Evolutionary conservation across 2,888 invertebrate species (phyloP).

Genomic region (Zaprionus lineosus): DNA sequence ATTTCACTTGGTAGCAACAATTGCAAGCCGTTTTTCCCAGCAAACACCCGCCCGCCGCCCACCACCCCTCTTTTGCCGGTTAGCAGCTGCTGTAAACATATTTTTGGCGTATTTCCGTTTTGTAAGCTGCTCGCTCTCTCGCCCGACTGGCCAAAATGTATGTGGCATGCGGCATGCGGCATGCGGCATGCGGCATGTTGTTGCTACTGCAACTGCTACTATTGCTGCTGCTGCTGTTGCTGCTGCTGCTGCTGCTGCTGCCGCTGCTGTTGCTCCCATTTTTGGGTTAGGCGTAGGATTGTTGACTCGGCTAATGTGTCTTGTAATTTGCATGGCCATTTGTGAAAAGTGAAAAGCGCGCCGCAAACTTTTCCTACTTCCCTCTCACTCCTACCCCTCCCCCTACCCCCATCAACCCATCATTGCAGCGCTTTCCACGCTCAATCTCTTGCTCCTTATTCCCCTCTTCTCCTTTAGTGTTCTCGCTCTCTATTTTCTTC

Average conservation of each 20-base stretch:
- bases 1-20: constrained; percentile 29
- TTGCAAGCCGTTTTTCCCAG: neutral
- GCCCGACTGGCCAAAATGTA: constrained; percentile 30
- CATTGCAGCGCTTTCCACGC: too few relatives aligned
- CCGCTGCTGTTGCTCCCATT: constrained; percentile 60
- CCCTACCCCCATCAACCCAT: neutral
- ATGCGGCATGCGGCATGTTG: constrained; percentile 29
- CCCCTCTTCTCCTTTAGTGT: neutral
- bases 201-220: constrained; percentile 14
- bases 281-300: constrained; percentile 71
- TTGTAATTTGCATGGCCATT: constrained; percentile 75
- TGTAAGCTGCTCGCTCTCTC: constrained; percentile 51
- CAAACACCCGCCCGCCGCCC: too few relatives aligned
- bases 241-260: constrained; percentile 30
- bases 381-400: constrained; percentile 1
- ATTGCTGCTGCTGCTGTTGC: constrained; percentile 21
- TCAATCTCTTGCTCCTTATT: too few relatives aligned
- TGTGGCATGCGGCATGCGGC: constrained; percentile 29
- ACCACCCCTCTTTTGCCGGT: constrained; percentile 36
- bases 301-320: constrained; percentile 69
- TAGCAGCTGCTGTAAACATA: constrained; percentile 70
- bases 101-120: constrained; percentile 73
- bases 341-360: constrained; percentile 72
- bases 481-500: constrained; percentile 5
- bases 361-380: constrained; percentile 30